Base-by-base conservation (phyloP, 1,140 invertebrate genomes). In the Panagrolaimus sp. region DNA sequence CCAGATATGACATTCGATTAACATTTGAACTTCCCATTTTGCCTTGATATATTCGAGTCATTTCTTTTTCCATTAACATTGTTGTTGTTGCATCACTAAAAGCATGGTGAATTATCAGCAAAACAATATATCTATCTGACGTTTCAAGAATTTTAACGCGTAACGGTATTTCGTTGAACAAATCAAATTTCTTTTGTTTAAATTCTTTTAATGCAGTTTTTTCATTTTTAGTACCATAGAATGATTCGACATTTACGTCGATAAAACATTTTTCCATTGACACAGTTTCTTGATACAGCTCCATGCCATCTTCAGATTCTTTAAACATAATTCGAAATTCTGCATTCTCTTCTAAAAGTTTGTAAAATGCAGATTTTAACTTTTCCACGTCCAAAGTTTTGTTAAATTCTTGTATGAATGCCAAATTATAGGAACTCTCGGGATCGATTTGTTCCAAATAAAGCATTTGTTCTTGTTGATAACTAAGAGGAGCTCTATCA, bases 381-480 rank as follows among this genome's bases (percentile, higher is more conserved):
- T 20, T n/a, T 9, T 57, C 51, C 4, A 57, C 11, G 5, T 57
- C 13, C 20, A 57, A 7, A 11, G 13, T 25, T n/a, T 5, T 5
- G 11, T 57, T 13, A 16, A 57, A 57, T 16, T 57, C 51, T 16
- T 69, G 63, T 9, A 67, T 45, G 8, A 69, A 65, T 11, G 44
- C 45, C 7, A 69, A 16, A 13, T 31, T 53, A 31, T 67, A 69
- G n/a, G 14, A 9, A 13, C 48, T 44, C 3, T 25, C 11, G 1
- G 3, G n/a, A 20, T 66, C 38, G 8, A 67, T 23, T 5, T 69
- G 62, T 11, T 20, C 27, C 23, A 69, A 61, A 20, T 67, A 67
- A 16, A 46, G 57, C 68, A 69, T 69, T 53, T 69, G 68, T 38
- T 65, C 45, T 66, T 69, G 68, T 53, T 69, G 68, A 51, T 47